A percentile compares a stretch with the other conserved stretches of the same genome.
phyloP scores from a whole-genome alignment of 2,113 vertebrate genomes.

The Myanophis thanlyinensis region DNA sequence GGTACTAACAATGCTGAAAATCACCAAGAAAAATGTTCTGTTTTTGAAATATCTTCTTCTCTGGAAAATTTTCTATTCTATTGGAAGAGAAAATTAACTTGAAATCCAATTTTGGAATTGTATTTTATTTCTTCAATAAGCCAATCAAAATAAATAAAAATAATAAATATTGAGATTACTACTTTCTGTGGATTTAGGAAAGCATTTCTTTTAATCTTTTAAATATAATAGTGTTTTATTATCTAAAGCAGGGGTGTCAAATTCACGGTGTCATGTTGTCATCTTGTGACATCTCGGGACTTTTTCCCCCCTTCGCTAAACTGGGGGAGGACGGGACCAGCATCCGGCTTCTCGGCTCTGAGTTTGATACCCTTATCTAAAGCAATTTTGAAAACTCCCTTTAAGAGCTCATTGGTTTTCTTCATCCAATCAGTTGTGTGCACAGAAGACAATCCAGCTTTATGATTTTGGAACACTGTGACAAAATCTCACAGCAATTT shows the following conservation, averaged over 20 bases:
- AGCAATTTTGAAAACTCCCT: not conserved
- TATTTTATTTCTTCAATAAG: not conserved
- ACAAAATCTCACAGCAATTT: not conserved
- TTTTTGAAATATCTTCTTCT: constrained; percentile 13
- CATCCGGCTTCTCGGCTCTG: no score
- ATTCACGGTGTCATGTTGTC: no score
- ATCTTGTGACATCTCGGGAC: no score
- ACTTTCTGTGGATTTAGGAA: not conserved
- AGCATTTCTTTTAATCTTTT: not conserved
- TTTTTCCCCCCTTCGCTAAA: no score
- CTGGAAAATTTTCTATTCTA: not conserved
- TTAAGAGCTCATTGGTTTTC: not conserved
- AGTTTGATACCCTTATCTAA: not conserved
- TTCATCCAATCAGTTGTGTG: not conserved
- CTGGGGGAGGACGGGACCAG: no score
- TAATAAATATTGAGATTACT: not conserved
- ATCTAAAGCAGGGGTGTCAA: not conserved
- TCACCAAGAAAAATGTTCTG: not conserved
- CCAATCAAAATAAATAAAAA: constrained; percentile 13
- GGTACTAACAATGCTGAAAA: constrained; percentile 51
- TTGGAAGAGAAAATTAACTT: not conserved
- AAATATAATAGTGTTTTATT: not conserved
- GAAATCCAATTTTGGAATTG: not conserved
- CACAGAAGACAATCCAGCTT: not conserved
- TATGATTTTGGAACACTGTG: not conserved